Evolutionary conservation across 2,113 vertebrate genomes (phyloP).

Genomic region (Cheirogaleus medius): DNA sequence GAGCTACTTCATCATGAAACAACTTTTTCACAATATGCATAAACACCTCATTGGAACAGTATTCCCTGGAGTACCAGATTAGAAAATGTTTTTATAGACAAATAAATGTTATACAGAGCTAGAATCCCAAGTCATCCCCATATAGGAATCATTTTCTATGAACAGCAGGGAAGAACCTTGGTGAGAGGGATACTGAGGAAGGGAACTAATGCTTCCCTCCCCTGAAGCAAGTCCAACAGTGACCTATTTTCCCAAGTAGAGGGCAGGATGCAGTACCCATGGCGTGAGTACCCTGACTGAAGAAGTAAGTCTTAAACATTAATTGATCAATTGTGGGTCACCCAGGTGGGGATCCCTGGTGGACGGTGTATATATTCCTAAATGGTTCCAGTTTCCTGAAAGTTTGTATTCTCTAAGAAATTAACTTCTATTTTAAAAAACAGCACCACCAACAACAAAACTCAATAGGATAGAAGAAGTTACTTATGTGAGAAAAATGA

Average conservation of each 20-base stretch:
- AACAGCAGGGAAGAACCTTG: not conserved
- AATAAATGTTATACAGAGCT: not conserved
- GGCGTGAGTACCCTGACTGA: not conserved
- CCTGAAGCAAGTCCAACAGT: not conserved
- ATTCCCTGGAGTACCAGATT: not conserved
- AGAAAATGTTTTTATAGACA: conserved; percentile 5
- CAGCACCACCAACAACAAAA: not conserved
- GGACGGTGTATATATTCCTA: not conserved
- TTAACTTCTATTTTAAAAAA: not conserved
- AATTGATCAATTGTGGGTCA: not conserved
- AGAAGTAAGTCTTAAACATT: not conserved
- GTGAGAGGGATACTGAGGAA: not conserved
- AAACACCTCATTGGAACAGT: not conserved
- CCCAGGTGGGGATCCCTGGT: not conserved
- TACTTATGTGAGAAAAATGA: not conserved
- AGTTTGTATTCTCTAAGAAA: not conserved
- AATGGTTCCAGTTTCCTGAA: not conserved
- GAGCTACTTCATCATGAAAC: not conserved
- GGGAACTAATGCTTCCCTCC: not conserved
- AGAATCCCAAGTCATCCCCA: not conserved
- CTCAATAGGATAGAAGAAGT: not conserved
- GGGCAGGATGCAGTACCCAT: accelerated
- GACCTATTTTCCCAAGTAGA: not conserved
- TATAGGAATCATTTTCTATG: not conserved
- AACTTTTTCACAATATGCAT: not conserved